A percentile compares a stretch with the other conserved stretches of the same genome.
phyloP scores from a whole-genome alignment of 1,140 invertebrate genomes.

The Solenopsis fugax region DNA sequence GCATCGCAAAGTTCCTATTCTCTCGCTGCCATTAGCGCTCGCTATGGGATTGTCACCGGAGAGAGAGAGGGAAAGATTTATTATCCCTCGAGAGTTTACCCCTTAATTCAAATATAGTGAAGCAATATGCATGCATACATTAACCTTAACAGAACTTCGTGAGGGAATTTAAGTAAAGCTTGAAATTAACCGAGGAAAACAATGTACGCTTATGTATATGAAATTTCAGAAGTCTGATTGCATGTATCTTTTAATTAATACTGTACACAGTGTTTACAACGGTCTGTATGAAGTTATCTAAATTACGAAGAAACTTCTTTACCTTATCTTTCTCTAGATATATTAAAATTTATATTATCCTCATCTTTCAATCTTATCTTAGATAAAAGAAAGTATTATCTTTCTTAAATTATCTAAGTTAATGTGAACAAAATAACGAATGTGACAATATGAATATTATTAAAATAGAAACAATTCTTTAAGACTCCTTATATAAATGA shows the following conservation, averaged over 20 bases:
- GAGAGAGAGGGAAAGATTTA: constrained; percentile 28
- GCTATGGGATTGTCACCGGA: not conserved
- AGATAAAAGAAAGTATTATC: no score
- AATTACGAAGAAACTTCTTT: no score
- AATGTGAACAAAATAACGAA: no score
- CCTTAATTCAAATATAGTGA: not conserved
- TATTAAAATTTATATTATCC: no score
- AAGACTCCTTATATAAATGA: no score
- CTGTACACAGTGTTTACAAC: not conserved
- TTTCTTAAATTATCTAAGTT: no score
- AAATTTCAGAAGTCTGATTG: not conserved
- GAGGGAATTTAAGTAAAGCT: not conserved
- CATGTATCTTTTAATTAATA: not conserved
- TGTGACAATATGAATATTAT: no score
- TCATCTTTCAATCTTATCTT: no score
- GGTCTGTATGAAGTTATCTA: no score
- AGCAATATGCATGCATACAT: not conserved
- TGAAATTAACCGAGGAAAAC: not conserved
- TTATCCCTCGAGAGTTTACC: not conserved
- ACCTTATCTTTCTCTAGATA: no score
- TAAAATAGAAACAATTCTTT: no score
- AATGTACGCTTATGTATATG: not conserved
- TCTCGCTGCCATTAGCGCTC: constrained; percentile 43
- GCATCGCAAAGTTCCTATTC: constrained; percentile 75
- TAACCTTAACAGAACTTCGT: not conserved